phyloP scores from a whole-genome alignment of 2,888 invertebrate species.

The Sympetrum striolatum region DNA sequence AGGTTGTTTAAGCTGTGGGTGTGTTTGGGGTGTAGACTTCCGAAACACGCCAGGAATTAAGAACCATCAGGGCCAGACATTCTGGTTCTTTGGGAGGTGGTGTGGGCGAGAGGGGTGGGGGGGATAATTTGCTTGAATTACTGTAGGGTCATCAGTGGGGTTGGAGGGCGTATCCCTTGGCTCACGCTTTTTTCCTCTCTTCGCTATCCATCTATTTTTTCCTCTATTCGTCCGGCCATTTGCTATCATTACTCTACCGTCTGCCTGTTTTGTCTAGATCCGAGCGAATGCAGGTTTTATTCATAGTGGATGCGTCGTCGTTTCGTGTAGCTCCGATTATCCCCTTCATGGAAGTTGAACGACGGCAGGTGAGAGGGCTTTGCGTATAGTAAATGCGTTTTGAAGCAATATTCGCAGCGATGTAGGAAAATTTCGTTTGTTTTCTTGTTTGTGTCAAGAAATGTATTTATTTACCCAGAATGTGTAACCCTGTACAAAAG shows the following conservation, averaged over 20 bases:
- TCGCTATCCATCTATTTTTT: background rate
- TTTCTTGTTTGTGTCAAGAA: too few species aligned
- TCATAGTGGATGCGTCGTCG: background rate
- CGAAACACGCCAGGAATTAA: background rate
- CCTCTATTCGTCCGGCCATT: background rate
- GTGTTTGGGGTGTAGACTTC: background rate
- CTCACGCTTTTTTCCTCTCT: background rate
- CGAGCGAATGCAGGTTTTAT: background rate
- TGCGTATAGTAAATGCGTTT: too few species aligned
- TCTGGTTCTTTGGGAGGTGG: background rate
- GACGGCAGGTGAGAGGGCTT: too few species aligned
- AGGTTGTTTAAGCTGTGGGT: background rate
- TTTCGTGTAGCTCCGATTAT: background rate
- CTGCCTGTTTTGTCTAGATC: background rate
- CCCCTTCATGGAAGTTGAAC: background rate
- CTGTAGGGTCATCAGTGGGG: background rate
- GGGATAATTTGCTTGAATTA: background rate
- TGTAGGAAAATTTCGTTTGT: too few species aligned
- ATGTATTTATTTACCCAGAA: too few species aligned
- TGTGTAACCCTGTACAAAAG: too few species aligned
- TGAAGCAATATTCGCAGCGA: too few species aligned
- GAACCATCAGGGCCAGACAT: background rate
- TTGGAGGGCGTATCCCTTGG: background rate
- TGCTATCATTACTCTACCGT: background rate
- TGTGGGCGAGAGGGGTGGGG: background rate